These are phyloP conservation scores for Sminthurinus signatus DNA, from an alignment of 1,140 invertebrate genomes.

Conservation along the genomic window DNA sequence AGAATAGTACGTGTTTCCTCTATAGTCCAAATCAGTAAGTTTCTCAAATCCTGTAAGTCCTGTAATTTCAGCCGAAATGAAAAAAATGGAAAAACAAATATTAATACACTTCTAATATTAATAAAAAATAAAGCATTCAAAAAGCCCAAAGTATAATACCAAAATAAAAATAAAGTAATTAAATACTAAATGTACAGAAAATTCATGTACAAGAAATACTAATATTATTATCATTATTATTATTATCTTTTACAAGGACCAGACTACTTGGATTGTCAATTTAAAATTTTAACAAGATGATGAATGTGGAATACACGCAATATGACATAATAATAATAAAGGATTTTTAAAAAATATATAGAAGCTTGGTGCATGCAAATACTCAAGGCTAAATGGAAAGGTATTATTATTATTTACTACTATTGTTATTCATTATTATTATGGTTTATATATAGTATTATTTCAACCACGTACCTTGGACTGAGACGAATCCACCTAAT, in stretches of 20 bases:
- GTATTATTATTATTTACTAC: neutral
- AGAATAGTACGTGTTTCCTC: conserved; percentile 84
- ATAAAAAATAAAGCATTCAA: neutral
- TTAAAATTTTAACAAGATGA: neutral
- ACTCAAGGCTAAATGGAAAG: neutral
- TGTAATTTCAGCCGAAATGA: conserved; percentile 33
- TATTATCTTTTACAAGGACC: too few species aligned
- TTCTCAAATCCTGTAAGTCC: conserved; percentile 81
- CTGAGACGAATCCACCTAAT: conserved; percentile 23
- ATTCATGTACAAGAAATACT: neutral
- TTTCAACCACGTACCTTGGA: conserved; percentile 29
- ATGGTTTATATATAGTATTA: neutral
- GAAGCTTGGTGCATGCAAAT: neutral
- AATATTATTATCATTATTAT: too few species aligned
- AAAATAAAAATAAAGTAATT: neutral
- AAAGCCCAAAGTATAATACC: neutral
- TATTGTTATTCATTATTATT: neutral
- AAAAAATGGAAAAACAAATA: neutral
- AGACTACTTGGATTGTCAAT: neutral
- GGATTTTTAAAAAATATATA: neutral
- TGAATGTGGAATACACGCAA: neutral
- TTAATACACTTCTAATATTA: neutral
- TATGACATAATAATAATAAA: neutral
- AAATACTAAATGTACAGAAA: neutral
- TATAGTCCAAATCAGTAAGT: conserved; percentile 82